Conservation (phyloP, 2,113 vertebrate species). For the Equus przewalskii region DNA sequence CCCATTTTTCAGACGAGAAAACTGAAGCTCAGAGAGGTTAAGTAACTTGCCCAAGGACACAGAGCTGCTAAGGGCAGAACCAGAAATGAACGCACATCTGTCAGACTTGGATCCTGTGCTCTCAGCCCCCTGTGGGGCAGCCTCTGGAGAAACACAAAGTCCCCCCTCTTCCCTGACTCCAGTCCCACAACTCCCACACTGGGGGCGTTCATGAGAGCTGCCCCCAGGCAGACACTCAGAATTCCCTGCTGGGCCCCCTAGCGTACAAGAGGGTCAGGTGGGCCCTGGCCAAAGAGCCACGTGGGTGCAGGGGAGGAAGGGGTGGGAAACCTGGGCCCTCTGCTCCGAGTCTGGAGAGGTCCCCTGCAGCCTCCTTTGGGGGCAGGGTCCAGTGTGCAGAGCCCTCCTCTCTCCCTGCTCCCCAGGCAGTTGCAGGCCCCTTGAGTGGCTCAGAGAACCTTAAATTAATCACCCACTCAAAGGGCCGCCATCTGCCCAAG, state of each 20-base stretch:
- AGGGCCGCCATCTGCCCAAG: constrained; percentile 69
- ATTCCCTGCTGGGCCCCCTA: neutral
- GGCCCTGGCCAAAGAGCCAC: neutral
- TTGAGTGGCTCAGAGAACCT: constrained; percentile 63
- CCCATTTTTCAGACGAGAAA: neutral
- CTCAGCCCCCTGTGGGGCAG: neutral
- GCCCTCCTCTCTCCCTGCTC: neutral
- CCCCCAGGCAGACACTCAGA: neutral
- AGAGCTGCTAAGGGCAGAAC: neutral
- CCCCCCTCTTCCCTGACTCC: no score
- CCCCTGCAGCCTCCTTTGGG: neutral
- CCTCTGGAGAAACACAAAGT: neutral
- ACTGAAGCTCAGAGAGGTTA: neutral
- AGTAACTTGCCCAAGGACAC: neutral
- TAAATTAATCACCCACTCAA: constrained; percentile 78
- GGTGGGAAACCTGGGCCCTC: neutral
- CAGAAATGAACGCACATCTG: neutral
- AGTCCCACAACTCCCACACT: neutral
- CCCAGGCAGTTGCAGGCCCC: neutral
- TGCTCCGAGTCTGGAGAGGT: neutral
- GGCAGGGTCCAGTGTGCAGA: neutral
- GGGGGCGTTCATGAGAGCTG: neutral
- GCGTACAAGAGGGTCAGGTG: neutral
- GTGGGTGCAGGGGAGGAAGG: neutral
- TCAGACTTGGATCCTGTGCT: neutral